Base-by-base conservation (phyloP, 1,140 invertebrate species). In the Drosophila subpulchrella region DNA sequence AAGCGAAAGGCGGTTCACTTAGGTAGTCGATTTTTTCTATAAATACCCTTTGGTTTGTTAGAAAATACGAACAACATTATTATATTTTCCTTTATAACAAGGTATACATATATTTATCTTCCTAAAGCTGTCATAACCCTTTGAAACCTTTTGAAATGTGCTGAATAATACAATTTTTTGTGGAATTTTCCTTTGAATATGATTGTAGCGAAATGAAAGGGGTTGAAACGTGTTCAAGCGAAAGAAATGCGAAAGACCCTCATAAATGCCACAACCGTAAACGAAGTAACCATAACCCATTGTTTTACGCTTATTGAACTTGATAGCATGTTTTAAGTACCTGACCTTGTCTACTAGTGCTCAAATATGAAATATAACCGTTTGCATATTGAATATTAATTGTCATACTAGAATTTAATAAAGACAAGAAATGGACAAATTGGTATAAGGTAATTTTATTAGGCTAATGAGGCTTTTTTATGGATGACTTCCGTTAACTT, bases 181-280 rank as follows among this genome's bases (percentile, higher is more conserved):
- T 36, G 13, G 1, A 27, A 57, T 32, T 39, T 6, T 8, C 4
- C 15, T 42, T 3, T 2, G 0, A 17, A 44, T 10, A 44, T 6
- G 8, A 10, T 10, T 34, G 32, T 39, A 1, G n/a, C 0, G 15
- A 42, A 50, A 38, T 20, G n/a, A 39, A 20, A 32, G 11, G 13
- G 15, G 3, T 13, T 10, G 44, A 30, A 7, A 13, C 7, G 46
- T 20, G 53, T 15, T 44, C 13, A 48, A 30, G 34, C 57, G 4
- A 56, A 46, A 32, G n/a, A 7, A 51, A 51, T 17, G 30, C 27
- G 15, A 30, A 20, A 17, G 54, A 72, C 57, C 71, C 13, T 72
- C 42, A 75, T 62, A 75, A 60, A 60, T 53, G 55, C 65, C 66
- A 54, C 10, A 48, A 41, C 39, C 47, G n/a, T n/a, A n/a, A n/a